Evolutionary conservation across 1,140 invertebrate species (phyloP), one percentile per base, ranked within the genome.

Genomic region (Papilio helenus): DNA sequence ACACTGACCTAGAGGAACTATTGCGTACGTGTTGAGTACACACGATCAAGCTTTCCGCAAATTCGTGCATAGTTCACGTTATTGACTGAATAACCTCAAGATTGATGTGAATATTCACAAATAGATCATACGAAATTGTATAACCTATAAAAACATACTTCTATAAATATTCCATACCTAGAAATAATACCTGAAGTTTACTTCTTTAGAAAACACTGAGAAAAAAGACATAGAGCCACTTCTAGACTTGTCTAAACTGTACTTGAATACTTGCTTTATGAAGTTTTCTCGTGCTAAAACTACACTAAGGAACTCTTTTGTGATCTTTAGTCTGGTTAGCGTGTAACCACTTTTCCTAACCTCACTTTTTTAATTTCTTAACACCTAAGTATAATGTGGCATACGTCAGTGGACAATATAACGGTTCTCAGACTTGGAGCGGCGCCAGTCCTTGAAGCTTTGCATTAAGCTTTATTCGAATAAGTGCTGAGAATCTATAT

Each of bases 341-440:
- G 26, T 68, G n/a, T 61, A 61, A 61, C 23, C 58, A 14, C 23
- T 12, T 26, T 61, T 16, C 26, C 44, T 12, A 46, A 12, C 44
- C 12, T 26, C n/a, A n/a, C 51, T 26, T 61, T 26, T 65, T 65
- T 68, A 68, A 34, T 68, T 65, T 65, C 61, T 65, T 68, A 68
- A 68, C 61, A 68, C 61, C 61, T 61, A 68, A 68, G 61, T 68
- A 68, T 16, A 68, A 26, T 34, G 14, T 14, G 61, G 23, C 26
- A 68, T 4, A 68, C 61, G 61, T 68, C 61, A 68, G 23, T 26
- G 12, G 61, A 68, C 10, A 68, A 16, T 68, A 34, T 68, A 16
- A 68, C 61, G 23, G 12, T 14, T 26, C 61, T 68, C 26, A 29
- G 61, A 68, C 23, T 68, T 68, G 61, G 61, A 68, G 23, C 26